These are phyloP conservation scores for Oligia strigilis DNA, from an alignment of 2,888 invertebrate genomes.

Conservation along the genomic window DNA sequence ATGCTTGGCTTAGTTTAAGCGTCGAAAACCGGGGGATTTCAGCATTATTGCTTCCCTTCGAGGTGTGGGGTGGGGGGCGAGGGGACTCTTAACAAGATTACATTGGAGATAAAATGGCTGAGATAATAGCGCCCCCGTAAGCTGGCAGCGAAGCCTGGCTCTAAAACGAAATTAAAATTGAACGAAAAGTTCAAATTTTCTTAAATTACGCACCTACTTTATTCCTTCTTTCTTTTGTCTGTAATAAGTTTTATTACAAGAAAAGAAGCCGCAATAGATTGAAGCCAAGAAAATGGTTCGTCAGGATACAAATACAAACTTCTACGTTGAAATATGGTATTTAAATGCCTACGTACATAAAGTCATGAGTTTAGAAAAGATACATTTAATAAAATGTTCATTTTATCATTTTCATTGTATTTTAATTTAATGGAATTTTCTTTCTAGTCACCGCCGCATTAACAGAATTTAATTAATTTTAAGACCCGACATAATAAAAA, in stretches of 20 bases:
- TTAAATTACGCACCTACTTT: conserved; percentile 9
- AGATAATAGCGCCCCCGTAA: conserved; percentile 87
- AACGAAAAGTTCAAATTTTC: conserved; percentile 67
- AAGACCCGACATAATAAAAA: conserved; percentile 17
- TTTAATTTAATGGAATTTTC: background rate
- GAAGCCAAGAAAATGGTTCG: background rate
- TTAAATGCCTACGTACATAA: background rate
- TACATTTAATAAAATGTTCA: too few species aligned
- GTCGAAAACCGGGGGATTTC: conserved; percentile 87
- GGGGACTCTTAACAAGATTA: conserved; percentile 90
- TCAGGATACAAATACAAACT: background rate
- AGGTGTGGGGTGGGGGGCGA: conserved; percentile 67
- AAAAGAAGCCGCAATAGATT: background rate
- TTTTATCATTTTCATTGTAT: background rate
- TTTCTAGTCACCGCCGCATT: conserved; percentile 2
- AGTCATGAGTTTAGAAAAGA: background rate
- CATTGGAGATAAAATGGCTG: conserved; percentile 89
- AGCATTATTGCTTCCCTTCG: conserved; percentile 84
- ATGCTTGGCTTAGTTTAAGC: conserved; percentile 86
- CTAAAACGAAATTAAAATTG: conserved; percentile 88
- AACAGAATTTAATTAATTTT: conserved; percentile 25
- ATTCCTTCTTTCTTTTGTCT: background rate
- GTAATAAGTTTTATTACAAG: background rate
- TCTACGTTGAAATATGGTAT: background rate
- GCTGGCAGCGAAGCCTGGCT: conserved; percentile 77